Evolutionary conservation across 1,140 invertebrate genomes (phyloP).

Genomic region (Papilio xuthus): DNA sequence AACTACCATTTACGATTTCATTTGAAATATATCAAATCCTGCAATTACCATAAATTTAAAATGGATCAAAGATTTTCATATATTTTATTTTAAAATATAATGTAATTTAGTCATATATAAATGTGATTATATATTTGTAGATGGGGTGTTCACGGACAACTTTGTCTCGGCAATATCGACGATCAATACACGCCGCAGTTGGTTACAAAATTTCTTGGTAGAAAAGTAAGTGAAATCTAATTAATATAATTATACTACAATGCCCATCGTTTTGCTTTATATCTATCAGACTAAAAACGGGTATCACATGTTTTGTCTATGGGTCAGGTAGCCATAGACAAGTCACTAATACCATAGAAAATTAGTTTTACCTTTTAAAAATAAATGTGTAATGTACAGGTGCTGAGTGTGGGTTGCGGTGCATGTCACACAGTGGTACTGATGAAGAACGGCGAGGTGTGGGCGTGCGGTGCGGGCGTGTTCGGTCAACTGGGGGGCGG

Average conservation of each 20-base stretch:
- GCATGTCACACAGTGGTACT: conserved; percentile 66
- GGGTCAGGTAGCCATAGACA: too few species aligned
- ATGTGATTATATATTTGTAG: conserved; percentile 43
- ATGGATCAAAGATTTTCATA: neutral
- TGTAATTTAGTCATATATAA: neutral
- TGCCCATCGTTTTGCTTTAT: too few species aligned
- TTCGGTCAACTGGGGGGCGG: conserved; percentile 69
- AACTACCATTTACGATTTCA: too few species aligned
- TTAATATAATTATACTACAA: neutral
- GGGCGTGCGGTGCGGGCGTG: conserved; percentile 65
- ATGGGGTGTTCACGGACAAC: conserved; percentile 75
- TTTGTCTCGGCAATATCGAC: conserved; percentile 68
- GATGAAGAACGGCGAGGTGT: conserved; percentile 67
- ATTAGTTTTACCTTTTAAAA: too few species aligned
- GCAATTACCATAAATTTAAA: neutral
- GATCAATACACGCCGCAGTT: conserved; percentile 64
- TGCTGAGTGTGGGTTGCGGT: conserved; percentile 65
- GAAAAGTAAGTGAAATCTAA: conserved; percentile 57
- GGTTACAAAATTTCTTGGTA: conserved; percentile 70
- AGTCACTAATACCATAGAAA: too few species aligned
- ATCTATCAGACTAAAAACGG: too few species aligned
- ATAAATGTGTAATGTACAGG: conserved; percentile 45
- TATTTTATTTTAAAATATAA: neutral
- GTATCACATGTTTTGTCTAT: too few species aligned
- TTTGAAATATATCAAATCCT: conserved; percentile 30